Percentiles rank a stretch among this genome's conserved stretches.
Evolutionary conservation across 2,113 vertebrate genomes (phyloP).

Genomic region (Clarias gariepinus): DNA sequence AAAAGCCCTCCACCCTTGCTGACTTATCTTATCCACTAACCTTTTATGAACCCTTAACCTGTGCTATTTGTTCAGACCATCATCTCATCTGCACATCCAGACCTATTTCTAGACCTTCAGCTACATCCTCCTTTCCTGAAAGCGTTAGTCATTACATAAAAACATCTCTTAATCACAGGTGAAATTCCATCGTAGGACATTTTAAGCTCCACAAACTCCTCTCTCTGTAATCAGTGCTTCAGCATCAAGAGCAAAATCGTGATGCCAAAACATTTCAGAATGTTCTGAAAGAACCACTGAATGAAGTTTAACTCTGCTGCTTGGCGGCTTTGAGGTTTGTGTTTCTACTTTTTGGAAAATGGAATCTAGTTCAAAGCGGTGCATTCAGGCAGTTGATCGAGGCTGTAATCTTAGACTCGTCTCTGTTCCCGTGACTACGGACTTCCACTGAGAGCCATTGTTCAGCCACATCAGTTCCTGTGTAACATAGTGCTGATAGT

Average conservation of each 20-base stretch:
- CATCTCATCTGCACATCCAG: not conserved
- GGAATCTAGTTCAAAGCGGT: constrained; percentile 28
- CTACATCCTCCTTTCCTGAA: not conserved
- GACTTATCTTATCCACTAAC: not conserved
- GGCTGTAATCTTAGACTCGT: constrained; percentile 28
- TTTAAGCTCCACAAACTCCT: constrained; percentile 28
- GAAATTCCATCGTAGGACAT: constrained; percentile 11
- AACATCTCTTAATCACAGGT: not conserved
- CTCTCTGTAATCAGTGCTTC: constrained; percentile 28
- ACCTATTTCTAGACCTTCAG: not conserved
- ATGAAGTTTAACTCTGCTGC: constrained; percentile 16
- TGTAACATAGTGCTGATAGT: constrained; percentile 28
- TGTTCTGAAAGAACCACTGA: constrained; percentile 16
- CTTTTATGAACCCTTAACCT: not conserved
- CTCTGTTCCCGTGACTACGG: constrained; percentile 17
- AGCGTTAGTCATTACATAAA: not conserved
- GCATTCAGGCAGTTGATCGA: not conserved
- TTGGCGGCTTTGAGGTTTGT: not conserved
- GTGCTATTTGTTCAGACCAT: not conserved
- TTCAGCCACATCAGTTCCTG: constrained; percentile 13
- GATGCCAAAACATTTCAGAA: constrained; percentile 32
- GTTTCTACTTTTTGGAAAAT: constrained; percentile 26
- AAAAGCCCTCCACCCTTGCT: not conserved
- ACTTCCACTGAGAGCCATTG: constrained; percentile 25
- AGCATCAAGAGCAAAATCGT: not conserved